Base-by-base conservation (phyloP, 2,888 invertebrate genomes). In the Andrena haemorrhoa region DNA sequence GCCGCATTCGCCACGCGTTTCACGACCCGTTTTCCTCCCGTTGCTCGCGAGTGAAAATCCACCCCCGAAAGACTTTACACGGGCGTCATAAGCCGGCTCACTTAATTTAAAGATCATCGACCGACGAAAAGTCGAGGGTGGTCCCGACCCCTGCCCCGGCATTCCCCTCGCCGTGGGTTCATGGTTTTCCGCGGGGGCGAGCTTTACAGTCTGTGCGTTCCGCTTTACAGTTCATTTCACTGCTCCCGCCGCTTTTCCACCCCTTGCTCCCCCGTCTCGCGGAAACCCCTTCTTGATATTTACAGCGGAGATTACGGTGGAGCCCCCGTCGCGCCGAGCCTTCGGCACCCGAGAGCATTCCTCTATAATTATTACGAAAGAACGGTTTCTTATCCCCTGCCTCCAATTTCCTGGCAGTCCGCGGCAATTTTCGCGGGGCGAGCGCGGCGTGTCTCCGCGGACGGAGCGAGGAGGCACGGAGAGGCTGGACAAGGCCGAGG, bases 51-150 rank as follows among this genome's bases (percentile, higher is more conserved):
- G 73, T 83, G 85, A 89, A 89, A 90, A 91, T 90, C 89, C 87
- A 86, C 79, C 83, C 84, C 72, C 82, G 82, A 81, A 76, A 87
- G 90, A 92, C 88, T 93, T 93, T 93, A 93, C 93, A 92, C 86
- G 90, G 89, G 91, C 90, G 91, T 92, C 88, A 91, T 92, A 93
- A 93, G 91, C 91, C 89, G 87, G 89, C 89, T 91, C 91, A 92
- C 92, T 93, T 92, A 91, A 93, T 93, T 93, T 93, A 90, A 93
- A 93, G 91, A 91, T 92, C 90, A 89, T 87, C 86, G 82, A 88
- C 88, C 89, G 79, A 71, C 81, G 85, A 82, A 82, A 83, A 88
- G 83, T 83, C 81, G 68, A 10, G 5, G 84, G 74, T 78, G 75
- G 89, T 60, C 49, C 68, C 53, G 16, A 63, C 64, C 60, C 73